Conservation (phyloP, 2,797 vertebrate species). For the Ptychadena robeensis region DNA sequence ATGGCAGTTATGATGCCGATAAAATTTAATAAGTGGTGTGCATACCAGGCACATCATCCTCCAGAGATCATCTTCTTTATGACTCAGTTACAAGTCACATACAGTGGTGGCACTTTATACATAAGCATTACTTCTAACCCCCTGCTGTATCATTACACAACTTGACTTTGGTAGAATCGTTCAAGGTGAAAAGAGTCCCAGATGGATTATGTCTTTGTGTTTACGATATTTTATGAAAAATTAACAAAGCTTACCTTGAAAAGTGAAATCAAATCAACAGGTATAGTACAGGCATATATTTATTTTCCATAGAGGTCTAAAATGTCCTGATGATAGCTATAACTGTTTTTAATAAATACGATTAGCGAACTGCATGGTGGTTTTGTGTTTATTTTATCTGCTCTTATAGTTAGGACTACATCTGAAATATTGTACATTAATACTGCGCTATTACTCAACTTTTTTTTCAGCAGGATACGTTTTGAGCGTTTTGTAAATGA, state of each 20-base stretch:
- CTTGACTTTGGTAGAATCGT: constrained; percentile 54
- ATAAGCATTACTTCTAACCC: constrained; percentile 40
- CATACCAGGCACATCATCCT: constrained; percentile 21
- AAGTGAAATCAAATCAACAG: background rate
- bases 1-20: background rate
- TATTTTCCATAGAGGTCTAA: background rate
- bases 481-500: no score
- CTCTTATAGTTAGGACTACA: no score
- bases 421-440: no score
- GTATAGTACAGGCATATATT: background rate
- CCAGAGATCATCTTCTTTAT: constrained; percentile 32
- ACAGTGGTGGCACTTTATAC: constrained; percentile 35
- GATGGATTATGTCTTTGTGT: constrained; percentile 38
- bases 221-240: constrained; percentile 38
- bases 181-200: constrained; percentile 43
- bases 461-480: no score
- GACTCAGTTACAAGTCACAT: constrained; percentile 46
- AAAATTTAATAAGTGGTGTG: background rate
- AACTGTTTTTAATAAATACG: background rate
- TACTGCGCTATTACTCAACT: no score
- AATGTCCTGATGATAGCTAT: background rate
- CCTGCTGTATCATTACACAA: constrained; percentile 49
- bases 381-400: background rate
- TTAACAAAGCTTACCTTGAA: background rate
- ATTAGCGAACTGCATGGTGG: background rate